A percentile compares a stretch with the other conserved stretches of the same genome.
Evolutionary conservation across 2,797 vertebrate species (phyloP).

Genomic region (Oreochromis mossambicus): DNA sequence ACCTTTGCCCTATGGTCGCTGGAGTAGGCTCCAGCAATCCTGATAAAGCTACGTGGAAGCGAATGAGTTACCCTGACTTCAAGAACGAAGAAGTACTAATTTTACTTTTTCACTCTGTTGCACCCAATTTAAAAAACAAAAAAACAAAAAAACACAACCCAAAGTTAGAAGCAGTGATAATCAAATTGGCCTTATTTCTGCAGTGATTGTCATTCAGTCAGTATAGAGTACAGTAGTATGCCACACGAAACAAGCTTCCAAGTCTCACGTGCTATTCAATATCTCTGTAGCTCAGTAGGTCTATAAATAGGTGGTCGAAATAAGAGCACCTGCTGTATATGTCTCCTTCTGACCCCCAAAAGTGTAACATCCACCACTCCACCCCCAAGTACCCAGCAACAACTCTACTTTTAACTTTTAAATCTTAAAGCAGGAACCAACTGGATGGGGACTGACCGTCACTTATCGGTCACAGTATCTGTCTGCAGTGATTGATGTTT

Average conservation of each 20-base stretch:
- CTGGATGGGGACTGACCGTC: not conserved
- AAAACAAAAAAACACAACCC: not conserved
- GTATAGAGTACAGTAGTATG: not conserved
- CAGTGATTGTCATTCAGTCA: not conserved
- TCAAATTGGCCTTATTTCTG: not conserved
- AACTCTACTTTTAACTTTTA: constrained; percentile 58
- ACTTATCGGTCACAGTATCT: not conserved
- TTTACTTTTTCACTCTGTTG: not conserved
- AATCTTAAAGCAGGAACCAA: constrained; percentile 16
- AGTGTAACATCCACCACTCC: not conserved
- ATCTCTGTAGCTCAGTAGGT: not conserved
- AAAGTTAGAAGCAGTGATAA: not conserved
- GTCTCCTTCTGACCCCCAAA: not conserved
- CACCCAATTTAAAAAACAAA: not conserved
- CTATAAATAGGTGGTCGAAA: constrained; percentile 53
- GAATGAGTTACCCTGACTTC: not conserved
- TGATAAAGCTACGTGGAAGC: not conserved
- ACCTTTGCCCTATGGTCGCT: not conserved
- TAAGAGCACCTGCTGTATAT: constrained; percentile 52
- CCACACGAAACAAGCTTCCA: not conserved
- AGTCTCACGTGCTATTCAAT: constrained; percentile 7
- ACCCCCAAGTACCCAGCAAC: constrained; percentile 28
- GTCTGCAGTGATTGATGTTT: not conserved
- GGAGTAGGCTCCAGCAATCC: not conserved
- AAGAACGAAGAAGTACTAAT: not conserved